Conservation (phyloP, 2,888 invertebrate species). For the Sclerodermus sp. region DNA sequence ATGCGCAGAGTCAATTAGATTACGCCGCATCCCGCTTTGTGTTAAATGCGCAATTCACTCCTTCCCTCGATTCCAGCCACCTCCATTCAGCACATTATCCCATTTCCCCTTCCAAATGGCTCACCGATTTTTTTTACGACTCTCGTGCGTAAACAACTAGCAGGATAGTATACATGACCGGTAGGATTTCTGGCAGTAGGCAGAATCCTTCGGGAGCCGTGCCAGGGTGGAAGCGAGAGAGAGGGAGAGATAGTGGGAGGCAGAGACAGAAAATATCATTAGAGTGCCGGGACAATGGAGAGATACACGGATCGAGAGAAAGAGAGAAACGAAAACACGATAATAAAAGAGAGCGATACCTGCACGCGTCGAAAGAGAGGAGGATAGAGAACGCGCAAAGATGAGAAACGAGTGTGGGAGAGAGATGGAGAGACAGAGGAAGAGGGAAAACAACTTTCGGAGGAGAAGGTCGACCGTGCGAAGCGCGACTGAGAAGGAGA, state of each 20-base stretch:
- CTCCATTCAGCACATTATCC: background rate
- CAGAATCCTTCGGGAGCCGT: constrained; percentile 32
- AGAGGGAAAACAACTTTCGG: background rate
- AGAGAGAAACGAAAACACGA: background rate
- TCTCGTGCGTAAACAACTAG: constrained; percentile 54
- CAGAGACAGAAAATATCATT: background rate
- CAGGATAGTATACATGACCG: constrained; percentile 48
- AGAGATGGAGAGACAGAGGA: background rate
- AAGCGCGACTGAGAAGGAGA: no score
- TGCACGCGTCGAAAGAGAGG: background rate
- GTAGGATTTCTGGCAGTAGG: constrained; percentile 20
- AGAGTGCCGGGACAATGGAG: background rate
- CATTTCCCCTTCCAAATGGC: no score
- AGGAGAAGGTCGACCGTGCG: no score
- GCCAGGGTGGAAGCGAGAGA: constrained; percentile 21
- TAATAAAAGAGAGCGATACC: no score
- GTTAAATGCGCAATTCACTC: no score
- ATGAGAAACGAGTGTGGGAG: no score
- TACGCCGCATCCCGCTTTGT: no score
- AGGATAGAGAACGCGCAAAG: background rate
- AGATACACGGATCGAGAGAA: constrained; percentile 2
- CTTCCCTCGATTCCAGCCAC: background rate
- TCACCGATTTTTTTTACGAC: constrained; percentile 40
- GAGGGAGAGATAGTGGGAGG: constrained; percentile 21
- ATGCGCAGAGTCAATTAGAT: no score